A percentile compares a stretch with the other conserved stretches of the same genome.
Evolutionary conservation across 1,140 invertebrate species (phyloP).

Genomic region (Drosophila funebris): DNA sequence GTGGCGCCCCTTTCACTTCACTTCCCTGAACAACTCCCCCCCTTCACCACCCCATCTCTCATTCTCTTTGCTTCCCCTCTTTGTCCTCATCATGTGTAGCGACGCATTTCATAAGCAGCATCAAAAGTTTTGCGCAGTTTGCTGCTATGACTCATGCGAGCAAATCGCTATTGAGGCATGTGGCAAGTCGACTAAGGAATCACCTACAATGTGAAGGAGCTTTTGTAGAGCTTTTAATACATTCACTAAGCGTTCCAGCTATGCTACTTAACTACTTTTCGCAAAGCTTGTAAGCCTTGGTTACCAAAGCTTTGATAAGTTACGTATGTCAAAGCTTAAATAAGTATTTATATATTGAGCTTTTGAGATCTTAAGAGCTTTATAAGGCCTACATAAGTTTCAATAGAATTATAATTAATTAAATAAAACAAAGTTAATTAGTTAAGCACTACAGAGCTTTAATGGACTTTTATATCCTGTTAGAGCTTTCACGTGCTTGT

Average conservation of each 20-base stretch:
- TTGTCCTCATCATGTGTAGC: background rate
- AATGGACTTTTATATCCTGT: no score
- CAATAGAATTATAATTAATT: no score
- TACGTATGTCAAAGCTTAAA: background rate
- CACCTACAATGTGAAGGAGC: background rate
- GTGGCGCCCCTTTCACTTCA: background rate
- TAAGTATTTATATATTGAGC: background rate
- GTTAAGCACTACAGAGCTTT: no score
- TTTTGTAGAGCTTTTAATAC: background rate
- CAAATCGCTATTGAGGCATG: background rate
- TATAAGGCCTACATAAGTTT: no score
- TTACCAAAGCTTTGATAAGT: background rate
- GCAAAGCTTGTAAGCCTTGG: no score
- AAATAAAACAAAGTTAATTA: no score
- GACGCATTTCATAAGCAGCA: slow-evolving; percentile 41
- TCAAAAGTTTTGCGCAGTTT: slow-evolving; percentile 45
- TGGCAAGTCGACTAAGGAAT: background rate
- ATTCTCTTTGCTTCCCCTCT: background rate
- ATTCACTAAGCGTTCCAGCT: background rate
- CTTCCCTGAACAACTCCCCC: background rate
- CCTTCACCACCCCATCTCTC: background rate
- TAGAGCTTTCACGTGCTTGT: no score
- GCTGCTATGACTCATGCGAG: slow-evolving; percentile 28
- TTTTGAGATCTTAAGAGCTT: slow-evolving; percentile 1
- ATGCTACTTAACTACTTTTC: background rate